These are phyloP conservation scores for Paramormyrops kingsleyae DNA, from an alignment of 2,113 vertebrate genomes.

Conservation along the genomic window DNA sequence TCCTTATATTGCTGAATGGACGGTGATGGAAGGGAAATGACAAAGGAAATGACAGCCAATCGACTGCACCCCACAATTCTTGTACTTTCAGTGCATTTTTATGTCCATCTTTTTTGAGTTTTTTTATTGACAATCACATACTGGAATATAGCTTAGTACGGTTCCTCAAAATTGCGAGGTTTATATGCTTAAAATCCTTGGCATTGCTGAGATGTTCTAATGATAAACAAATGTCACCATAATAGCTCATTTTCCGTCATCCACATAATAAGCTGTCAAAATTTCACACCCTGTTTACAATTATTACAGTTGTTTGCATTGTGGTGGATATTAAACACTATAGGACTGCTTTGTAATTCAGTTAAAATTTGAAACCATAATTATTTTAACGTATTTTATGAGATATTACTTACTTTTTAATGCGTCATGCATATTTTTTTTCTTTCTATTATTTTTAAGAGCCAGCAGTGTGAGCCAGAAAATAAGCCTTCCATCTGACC, in stretches of 20 bases:
- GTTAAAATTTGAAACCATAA: neutral
- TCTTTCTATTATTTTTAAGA: neutral
- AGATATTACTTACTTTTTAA: neutral
- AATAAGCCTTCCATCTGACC: neutral
- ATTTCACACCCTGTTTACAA: neutral
- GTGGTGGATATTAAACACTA: neutral
- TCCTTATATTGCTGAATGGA: neutral
- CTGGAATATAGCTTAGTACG: neutral
- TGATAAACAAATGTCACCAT: neutral
- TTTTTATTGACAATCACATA: neutral
- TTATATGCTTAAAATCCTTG: neutral
- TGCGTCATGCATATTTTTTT: neutral
- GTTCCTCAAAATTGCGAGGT: neutral
- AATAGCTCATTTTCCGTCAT: neutral
- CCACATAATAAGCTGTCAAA: constrained; percentile 4
- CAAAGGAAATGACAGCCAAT: neutral
- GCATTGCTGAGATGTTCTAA: neutral
- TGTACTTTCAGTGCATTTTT: neutral
- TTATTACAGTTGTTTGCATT: neutral
- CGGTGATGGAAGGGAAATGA: neutral
- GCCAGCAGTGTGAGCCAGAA: neutral
- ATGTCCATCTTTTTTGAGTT: neutral
- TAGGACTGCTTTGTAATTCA: neutral
- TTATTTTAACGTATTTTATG: neutral
- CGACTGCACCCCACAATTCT: neutral